phyloP scores from a whole-genome alignment of 2,888 invertebrate species.

The Lasioglossum oenotherae region DNA sequence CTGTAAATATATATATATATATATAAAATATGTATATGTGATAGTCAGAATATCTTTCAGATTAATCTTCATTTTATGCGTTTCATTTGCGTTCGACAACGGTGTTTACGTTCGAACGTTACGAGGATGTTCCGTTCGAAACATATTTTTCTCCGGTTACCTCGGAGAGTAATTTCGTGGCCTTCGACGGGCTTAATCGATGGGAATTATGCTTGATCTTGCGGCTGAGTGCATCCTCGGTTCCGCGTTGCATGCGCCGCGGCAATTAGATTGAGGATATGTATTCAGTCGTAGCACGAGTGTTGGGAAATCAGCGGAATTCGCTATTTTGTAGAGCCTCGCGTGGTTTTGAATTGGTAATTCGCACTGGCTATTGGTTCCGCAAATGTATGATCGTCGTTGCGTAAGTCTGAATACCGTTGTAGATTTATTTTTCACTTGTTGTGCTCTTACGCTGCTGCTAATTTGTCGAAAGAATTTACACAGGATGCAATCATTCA shows the following conservation, averaged over 20 bases:
- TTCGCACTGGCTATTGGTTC: not conserved
- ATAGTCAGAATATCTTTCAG: constrained; percentile 17
- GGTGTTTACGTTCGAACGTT: constrained; percentile 23
- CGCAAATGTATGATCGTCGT: not conserved
- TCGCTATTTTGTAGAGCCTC: not conserved
- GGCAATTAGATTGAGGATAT: not conserved
- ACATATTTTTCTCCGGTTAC: not conserved
- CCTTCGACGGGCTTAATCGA: not conserved
- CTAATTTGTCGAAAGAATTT: not conserved
- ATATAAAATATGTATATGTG: not conserved
- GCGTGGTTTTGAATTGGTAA: not conserved
- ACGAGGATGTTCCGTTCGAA: not conserved
- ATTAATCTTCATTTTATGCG: constrained; percentile 57
- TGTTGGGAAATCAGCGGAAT: not conserved
- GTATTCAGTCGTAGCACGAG: not conserved
- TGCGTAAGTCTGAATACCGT: not conserved
- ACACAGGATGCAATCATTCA: too few relatives aligned
- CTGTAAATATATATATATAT: constrained; percentile 12
- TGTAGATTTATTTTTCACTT: not conserved
- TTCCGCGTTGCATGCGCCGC: not conserved
- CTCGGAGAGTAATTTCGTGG: not conserved
- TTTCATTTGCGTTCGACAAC: constrained; percentile 19
- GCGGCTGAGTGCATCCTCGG: not conserved
- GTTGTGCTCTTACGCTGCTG: not conserved
- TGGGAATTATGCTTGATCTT: not conserved